Evolutionary conservation across 1,140 invertebrate genomes (phyloP).

Genomic region (Drosophila baimaii): DNA sequence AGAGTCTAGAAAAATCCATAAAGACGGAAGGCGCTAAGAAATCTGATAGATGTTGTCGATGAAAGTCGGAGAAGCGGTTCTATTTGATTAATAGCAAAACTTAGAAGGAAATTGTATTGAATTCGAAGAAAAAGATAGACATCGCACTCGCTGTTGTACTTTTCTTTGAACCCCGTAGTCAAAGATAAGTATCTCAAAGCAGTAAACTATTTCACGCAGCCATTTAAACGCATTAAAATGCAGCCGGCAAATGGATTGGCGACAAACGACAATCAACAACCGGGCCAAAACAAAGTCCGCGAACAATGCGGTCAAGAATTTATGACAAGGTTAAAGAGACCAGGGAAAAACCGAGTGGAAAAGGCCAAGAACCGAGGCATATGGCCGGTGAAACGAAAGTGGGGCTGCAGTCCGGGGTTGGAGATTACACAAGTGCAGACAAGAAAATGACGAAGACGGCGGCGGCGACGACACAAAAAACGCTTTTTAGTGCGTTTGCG

Average conservation of each 20-base stretch:
- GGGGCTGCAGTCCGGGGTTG: constrained; percentile 19
- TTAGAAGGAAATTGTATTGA: neutral
- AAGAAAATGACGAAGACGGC: constrained; percentile 35
- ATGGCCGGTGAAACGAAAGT: constrained; percentile 12
- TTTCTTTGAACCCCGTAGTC: too few species aligned
- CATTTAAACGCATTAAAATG: constrained; percentile 70
- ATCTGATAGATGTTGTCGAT: neutral
- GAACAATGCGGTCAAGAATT: constrained; percentile 80
- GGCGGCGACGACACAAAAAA: constrained; percentile 65
- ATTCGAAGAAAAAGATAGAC: neutral
- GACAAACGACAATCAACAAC: constrained; percentile 34
- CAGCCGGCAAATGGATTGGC: constrained; percentile 57
- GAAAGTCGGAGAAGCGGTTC: neutral
- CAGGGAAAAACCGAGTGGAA: constrained; percentile 17
- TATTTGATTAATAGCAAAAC: constrained; percentile 17
- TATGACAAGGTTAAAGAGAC: constrained; percentile 70
- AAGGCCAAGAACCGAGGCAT: constrained; percentile 25
- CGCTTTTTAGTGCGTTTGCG: constrained; percentile 76
- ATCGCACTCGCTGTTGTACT: neutral
- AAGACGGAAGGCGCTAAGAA: neutral
- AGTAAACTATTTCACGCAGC: constrained; percentile 33
- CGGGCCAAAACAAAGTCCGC: constrained; percentile 54
- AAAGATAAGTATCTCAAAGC: neutral
- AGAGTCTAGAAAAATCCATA: neutral
- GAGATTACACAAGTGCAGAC: constrained; percentile 55